Conservation (phyloP, 2,797 vertebrate genomes). For the Alca torda region DNA sequence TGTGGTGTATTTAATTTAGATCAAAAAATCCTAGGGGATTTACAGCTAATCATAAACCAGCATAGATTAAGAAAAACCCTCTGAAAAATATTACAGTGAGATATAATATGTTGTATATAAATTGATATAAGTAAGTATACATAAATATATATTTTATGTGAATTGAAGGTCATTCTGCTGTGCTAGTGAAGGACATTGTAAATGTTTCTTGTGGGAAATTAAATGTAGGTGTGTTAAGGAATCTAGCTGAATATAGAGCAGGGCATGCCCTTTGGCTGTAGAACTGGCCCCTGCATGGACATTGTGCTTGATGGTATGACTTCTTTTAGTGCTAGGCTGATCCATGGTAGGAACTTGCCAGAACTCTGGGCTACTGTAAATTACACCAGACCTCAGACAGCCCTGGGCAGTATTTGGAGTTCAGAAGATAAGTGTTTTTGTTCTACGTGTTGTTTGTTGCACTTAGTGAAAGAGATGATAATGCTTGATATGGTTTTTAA, state of each 20-base stretch:
- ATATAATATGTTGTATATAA: not conserved
- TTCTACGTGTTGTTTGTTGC: not conserved
- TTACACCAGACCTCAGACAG: not conserved
- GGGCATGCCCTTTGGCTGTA: not conserved
- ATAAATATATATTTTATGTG: not conserved
- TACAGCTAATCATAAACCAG: conserved; percentile 31
- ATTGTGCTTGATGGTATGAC: not conserved
- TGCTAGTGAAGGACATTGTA: not conserved
- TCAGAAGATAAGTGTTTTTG: not conserved
- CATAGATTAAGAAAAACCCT: not conserved
- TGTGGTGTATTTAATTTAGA: conserved; percentile 46
- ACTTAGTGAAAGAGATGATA: not conserved
- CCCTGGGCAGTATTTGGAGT: not conserved
- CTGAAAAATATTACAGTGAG: not conserved
- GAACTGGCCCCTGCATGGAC: not conserved
- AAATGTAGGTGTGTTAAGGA: not conserved
- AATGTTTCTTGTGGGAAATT: not conserved
- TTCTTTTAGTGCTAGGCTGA: not conserved
- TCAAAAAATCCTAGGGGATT: conserved; percentile 49
- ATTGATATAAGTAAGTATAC: not conserved
- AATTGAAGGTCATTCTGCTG: conserved; percentile 5
- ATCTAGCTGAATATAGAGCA: not conserved
- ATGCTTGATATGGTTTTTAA: not conserved
- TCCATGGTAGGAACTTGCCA: not conserved
- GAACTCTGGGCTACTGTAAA: not conserved